Percentiles rank a stretch among this genome's conserved stretches.
phyloP scores from a whole-genome alignment of 2,113 vertebrate species.

The Lycaon pictus region DNA sequence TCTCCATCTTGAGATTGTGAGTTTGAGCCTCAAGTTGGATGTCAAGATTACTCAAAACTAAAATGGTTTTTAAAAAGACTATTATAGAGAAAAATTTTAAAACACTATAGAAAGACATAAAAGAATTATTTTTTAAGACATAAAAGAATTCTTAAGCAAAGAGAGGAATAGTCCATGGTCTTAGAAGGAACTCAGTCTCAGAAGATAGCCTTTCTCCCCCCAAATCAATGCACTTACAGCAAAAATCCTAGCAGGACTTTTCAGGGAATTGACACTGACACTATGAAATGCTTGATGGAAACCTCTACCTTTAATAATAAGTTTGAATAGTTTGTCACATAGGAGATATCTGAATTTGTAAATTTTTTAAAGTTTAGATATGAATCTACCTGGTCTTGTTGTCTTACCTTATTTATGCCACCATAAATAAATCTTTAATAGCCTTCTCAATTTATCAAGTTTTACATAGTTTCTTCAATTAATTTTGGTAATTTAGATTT shows the following conservation, averaged over 20 bases:
- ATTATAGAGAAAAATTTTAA: background rate
- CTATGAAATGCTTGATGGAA: background rate
- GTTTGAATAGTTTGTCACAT: background rate
- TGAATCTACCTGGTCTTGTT: background rate
- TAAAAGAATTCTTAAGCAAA: background rate
- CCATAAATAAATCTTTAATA: background rate
- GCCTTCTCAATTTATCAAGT: background rate
- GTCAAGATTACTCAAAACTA: background rate
- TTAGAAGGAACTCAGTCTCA: background rate
- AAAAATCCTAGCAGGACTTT: background rate
- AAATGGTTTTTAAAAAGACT: background rate
- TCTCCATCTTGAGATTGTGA: background rate
- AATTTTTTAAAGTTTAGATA: background rate
- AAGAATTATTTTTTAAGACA: background rate
- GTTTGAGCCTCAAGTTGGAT: background rate
- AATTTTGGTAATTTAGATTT: background rate
- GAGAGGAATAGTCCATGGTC: background rate
- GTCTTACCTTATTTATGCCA: slow-evolving; percentile 19
- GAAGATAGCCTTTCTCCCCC: background rate
- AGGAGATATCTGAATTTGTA: background rate
- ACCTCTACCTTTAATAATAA: background rate
- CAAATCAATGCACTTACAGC: background rate
- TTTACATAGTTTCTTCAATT: background rate
- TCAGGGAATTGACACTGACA: background rate
- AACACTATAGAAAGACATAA: background rate